These are phyloP conservation scores for Panagrolaimus sp. DNA, from an alignment of 1,140 invertebrate genomes.

Conservation along the genomic window DNA sequence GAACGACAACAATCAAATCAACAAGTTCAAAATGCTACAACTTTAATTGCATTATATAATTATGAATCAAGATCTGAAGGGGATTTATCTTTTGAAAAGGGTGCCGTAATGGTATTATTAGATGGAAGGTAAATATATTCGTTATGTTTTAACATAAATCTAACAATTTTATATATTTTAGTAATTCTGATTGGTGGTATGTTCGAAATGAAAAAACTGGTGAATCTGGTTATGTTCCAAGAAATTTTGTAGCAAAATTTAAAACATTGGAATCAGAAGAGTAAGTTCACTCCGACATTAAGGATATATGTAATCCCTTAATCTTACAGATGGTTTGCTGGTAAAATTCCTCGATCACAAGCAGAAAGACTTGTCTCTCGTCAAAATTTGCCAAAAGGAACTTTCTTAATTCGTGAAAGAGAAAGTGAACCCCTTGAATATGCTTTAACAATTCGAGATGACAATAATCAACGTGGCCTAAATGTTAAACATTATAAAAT, in stretches of 20 bases:
- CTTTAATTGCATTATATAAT: conserved; percentile 77
- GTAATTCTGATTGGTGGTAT: conserved; percentile 85
- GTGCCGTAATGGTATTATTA: conserved; percentile 54
- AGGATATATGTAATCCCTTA: too few species aligned
- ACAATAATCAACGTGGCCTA: conserved; percentile 60
- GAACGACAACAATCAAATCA: not conserved
- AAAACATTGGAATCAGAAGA: conserved; percentile 90
- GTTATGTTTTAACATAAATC: conserved; percentile 8
- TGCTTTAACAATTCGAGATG: conserved; percentile 89
- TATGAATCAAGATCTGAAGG: conserved; percentile 81
- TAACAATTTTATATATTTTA: conserved; percentile 48
- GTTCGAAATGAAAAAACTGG: conserved; percentile 75
- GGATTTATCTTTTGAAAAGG: conserved; percentile 76
- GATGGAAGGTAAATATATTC: conserved; percentile 66
- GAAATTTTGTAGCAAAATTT: conserved; percentile 86
- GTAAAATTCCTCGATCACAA: conserved; percentile 87
- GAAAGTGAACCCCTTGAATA: conserved; percentile 74
- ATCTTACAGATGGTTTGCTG: conserved; percentile 83
- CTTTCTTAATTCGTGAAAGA: conserved; percentile 86
- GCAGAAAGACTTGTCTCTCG: conserved; percentile 86
- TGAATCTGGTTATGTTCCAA: conserved; percentile 77
- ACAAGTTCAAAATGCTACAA: not conserved
- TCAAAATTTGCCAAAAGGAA: conserved; percentile 86
- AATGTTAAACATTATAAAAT: conserved; percentile 16
- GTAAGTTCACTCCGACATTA: too few species aligned